Percentiles rank a stretch among this genome's conserved stretches.
These are phyloP conservation scores for Crepidodera aurea DNA, from an alignment of 2,888 invertebrate genomes.

Conservation along the genomic window DNA sequence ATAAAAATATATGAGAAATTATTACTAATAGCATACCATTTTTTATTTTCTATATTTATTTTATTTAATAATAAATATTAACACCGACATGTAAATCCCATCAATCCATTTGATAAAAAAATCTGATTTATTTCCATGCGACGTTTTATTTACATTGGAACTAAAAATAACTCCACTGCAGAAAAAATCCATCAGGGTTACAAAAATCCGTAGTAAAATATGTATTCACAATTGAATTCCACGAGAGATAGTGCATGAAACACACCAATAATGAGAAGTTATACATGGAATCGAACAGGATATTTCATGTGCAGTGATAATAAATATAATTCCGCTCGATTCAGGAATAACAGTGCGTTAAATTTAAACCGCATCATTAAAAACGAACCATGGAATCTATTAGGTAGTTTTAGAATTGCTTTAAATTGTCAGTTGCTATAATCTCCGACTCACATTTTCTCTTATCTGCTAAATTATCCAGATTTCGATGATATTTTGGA, in stretches of 20 bases:
- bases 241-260: slow-evolving; percentile 34
- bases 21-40: background rate
- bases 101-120: background rate
- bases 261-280: slow-evolving; percentile 28
- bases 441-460: no score
- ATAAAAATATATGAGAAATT: no score
- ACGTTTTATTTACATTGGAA: background rate
- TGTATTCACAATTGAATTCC: slow-evolving; percentile 39
- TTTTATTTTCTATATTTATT: background rate
- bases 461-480: no score
- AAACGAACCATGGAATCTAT: slow-evolving; percentile 11
- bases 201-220: slow-evolving; percentile 32
- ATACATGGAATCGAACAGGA: slow-evolving; percentile 12
- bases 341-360: slow-evolving; percentile 19
- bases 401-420: no score
- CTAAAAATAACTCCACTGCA: background rate
- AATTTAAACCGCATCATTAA: slow-evolving; percentile 19
- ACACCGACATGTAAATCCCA: background rate
- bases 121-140: background rate
- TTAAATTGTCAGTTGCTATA: no score
- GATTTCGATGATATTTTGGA: no score
- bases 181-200: background rate
- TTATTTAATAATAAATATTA: background rate
- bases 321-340: slow-evolving; percentile 24
- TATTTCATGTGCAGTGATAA: slow-evolving; percentile 29